Percentiles rank a stretch among this genome's conserved stretches.
phyloP scores from a whole-genome alignment of 1,140 invertebrate species.

The Bombus consobrinus region DNA sequence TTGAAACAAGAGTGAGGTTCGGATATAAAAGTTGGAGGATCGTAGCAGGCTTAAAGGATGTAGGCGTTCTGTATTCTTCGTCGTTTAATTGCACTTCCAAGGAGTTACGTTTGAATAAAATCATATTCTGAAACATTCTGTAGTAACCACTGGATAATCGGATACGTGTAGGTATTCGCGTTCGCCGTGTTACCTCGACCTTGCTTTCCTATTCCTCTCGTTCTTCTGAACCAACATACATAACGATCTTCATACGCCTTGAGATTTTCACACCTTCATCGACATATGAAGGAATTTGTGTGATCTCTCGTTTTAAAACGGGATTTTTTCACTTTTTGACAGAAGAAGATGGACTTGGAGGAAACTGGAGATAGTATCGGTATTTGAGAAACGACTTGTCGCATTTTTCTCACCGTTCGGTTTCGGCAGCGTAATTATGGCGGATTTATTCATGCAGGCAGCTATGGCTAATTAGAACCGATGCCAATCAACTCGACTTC shows the following conservation, averaged over 20 bases:
- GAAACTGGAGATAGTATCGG: not conserved
- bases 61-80: too few species aligned
- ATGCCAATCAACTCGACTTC: constrained; percentile 26
- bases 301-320: not conserved
- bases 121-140: too few species aligned
- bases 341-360: not conserved
- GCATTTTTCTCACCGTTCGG: not conserved
- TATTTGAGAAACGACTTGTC: not conserved
- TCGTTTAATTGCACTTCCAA: too few species aligned
- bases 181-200: constrained; percentile 21
- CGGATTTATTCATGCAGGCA: not conserved
- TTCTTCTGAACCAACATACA: too few species aligned
- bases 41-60: too few species aligned
- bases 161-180: not conserved
- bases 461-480: constrained; percentile 39
- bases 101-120: too few species aligned
- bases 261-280: too few species aligned
- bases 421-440: not conserved
- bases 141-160: too few species aligned
- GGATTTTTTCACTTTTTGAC: not conserved
- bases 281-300: too few species aligned
- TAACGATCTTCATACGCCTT: too few species aligned
- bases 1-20: too few species aligned
- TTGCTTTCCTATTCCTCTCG: constrained; percentile 15
- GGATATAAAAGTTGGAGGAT: too few species aligned